Evolutionary conservation across 2,888 invertebrate species (phyloP), one percentile per base, ranked within the genome.

Genomic region (Julus scandinavius): DNA sequence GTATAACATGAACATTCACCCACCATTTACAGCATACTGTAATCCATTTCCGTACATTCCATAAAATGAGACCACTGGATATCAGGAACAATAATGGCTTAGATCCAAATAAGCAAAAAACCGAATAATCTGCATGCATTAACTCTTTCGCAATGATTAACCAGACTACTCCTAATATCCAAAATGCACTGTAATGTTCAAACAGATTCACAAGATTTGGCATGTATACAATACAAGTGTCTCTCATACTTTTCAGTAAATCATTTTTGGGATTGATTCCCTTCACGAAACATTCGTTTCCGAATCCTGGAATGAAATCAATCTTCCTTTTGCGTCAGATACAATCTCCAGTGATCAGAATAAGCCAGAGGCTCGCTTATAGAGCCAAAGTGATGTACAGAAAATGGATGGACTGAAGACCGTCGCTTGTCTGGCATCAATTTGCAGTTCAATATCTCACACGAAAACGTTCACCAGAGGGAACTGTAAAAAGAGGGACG

Each of bases 401-500:
- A 72, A 72, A 72, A 72, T 72, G 63, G 63, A 72, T 72, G 45
- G 45, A 45, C 20, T 17, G 63, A 72, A 72, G 63, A 72, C 63
- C 9, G 63, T 72, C 63, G 20, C 63, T 72, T 72, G 63, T 72
- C 63, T 20, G 9, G 63, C 20, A 20, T 9, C 63, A 72, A 72
- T 72, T 72, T 72, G 63, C 20, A 72, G 63, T 72, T 5, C 63
- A 72, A 72, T 72, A 72, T 72, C 63, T 72, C 63, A 72, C 20
- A 45, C 45, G 63, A 29, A 72, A 72, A 72, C 20, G 63, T 17
- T 72, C 63, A 20, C 20, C 63, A 72, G 63, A 72, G 29, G 29
- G 29, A 29, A 29, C 29, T 29, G 29, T 29, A 29, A 29, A 29
- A 29, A 29, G 29, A 29, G 63, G 63, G 63, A 72, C 63, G 45